Evolutionary conservation across 2,888 invertebrate genomes (phyloP), one percentile per base, ranked within the genome.

Genomic region (Trichogramma dendrolimi): DNA sequence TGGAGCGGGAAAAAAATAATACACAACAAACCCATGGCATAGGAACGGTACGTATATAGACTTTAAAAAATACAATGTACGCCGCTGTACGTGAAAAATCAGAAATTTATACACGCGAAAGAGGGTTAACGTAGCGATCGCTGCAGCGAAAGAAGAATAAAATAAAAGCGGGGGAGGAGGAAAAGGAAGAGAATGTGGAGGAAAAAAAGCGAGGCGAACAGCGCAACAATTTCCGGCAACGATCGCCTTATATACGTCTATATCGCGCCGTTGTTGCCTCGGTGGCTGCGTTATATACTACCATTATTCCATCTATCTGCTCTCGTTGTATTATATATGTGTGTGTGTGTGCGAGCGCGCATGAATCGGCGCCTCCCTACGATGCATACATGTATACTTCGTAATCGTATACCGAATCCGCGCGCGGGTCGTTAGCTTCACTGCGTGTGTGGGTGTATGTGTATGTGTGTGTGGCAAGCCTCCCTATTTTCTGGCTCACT

Each of bases 371-470:
- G 61, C 61, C 53, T 49, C 57, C 14, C 48, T 14, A n/a, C 10
- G 6, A 10, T n/a, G 11, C 10, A 27, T 40, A 6, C n/a, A 6
- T 40, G 39, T 41, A n/a, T 7, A 14, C 27, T 27, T 27, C 27
- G 27, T 27, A 27, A 27, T 27, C 27, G 27, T 27, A 2, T 27
- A 27, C 27, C 27, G 11, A 58, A 62, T 62, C 55, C 58, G 55
- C 58, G 42, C 62, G 58, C 55, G 61, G 61, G 55, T 64, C 64
- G 61, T 64, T 64, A 64, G 60, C 58, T 61, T 54, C 47, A 27
- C 27, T 27, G 27, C 51, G 39, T 44, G 10, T 11, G 27, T 27
- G 27, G 27, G 27, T 27, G 27, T 27, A 2, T 27, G 27, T 27
- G 27, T 27, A 2, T 27, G 27, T 27, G 27, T 27, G 27, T 27